A percentile compares a stretch with the other conserved stretches of the same genome.
These are phyloP conservation scores for Patella pellucida DNA, from an alignment of 2,888 invertebrate species.

Conservation along the genomic window DNA sequence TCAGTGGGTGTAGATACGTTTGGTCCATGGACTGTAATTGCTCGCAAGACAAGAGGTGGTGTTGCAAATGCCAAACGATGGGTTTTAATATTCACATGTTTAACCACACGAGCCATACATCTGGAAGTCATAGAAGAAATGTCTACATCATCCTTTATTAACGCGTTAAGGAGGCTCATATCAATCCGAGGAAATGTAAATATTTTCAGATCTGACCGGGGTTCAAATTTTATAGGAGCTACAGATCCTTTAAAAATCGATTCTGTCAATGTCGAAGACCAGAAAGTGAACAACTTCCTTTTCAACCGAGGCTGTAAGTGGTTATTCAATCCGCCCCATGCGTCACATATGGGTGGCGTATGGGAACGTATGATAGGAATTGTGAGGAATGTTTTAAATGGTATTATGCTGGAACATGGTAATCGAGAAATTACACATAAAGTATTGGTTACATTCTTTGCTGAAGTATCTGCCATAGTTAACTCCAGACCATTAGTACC, in stretches of 20 bases:
- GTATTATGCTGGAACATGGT: slow-evolving; percentile 23
- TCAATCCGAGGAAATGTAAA: slow-evolving; percentile 27
- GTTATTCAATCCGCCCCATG: slow-evolving; percentile 38
- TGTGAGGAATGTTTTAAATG: slow-evolving; percentile 30
- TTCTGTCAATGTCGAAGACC: too few species aligned
- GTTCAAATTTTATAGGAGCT: slow-evolving; percentile 35
- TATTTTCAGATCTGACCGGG: slow-evolving; percentile 32
- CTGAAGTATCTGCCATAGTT: slow-evolving; percentile 33
- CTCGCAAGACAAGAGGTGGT: slow-evolving; percentile 32
- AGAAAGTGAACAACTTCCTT: not conserved
- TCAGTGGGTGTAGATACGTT: slow-evolving; percentile 36
- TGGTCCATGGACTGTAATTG: slow-evolving; percentile 32
- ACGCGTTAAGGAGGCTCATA: slow-evolving; percentile 32
- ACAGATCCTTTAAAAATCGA: slow-evolving; percentile 15
- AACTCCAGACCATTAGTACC: slow-evolving; percentile 27
- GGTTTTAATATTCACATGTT: slow-evolving; percentile 36
- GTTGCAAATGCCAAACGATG: slow-evolving; percentile 35
- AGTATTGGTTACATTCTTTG: slow-evolving; percentile 32
- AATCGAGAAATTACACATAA: slow-evolving; percentile 30
- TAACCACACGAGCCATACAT: slow-evolving; percentile 33
- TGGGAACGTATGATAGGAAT: slow-evolving; percentile 39
- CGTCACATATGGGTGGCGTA: slow-evolving; percentile 36
- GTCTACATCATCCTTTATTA: slow-evolving; percentile 33
- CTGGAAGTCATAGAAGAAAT: slow-evolving; percentile 36
- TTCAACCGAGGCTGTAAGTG: slow-evolving; percentile 20